Base-by-base conservation (phyloP, 2,888 invertebrate genomes). In the Sericinus montela region DNA sequence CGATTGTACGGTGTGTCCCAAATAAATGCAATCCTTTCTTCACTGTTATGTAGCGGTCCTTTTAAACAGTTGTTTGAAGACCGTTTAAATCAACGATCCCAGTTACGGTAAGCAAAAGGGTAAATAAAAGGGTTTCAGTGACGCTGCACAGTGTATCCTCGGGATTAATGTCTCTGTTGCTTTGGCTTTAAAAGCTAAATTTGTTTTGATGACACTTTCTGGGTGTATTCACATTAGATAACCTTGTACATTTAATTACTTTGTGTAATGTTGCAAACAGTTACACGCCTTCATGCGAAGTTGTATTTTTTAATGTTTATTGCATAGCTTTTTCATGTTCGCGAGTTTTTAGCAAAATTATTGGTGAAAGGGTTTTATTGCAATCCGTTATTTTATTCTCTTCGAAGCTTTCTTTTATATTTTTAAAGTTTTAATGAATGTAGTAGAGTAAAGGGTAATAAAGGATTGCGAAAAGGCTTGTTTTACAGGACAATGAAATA, bases 21-120 rank as follows among this genome's bases (percentile, higher is more conserved):
- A 69, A 80, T 83, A 81, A 80, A 84, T 86, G 86, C 84, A 87
- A 87, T 83, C 78, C 83, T 80, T 75, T 74, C 65, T 63, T 56
- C 56, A 69, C 72, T 72, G 58, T 60, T 61, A 63, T 58, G 62
- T 79, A 87, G 85, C 85, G 86, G 85, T 77, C 59, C 74, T 69
- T 69, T 80, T 80, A 70, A 57, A 59, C 60, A 49, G 56, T 62
- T 60, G 59, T 62, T 57, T 48, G 47, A 49, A 66, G 54, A 69
- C 73, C 63, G 75, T 77, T 68, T 59, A 54, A 75, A 72, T 72
- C 67, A 77, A 80, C 77, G 67, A 74, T 73, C 67, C 67, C 69
- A 72, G 75, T 75, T 79, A 84, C 81, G 76, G 81, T 78, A 70
- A 57, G 70, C 60, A 67, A 77, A 82, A 78, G 84, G 81, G 80